A percentile compares a stretch with the other conserved stretches of the same genome.
Evolutionary conservation across 2,888 invertebrate genomes (phyloP).

Genomic region (Dione juno): DNA sequence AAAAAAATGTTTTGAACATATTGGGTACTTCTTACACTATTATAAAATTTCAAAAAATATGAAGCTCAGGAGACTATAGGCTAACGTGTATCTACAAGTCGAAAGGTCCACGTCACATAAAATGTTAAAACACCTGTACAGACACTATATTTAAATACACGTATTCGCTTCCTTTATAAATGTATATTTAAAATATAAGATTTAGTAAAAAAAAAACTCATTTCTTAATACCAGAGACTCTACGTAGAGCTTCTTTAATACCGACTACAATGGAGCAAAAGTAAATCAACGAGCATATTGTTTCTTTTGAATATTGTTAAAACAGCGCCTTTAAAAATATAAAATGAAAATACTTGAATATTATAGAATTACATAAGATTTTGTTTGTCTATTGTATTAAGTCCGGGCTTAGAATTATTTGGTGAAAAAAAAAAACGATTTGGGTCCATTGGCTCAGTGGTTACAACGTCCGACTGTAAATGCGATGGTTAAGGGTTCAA

Average conservation of each 20-base stretch:
- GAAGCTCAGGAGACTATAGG: too few species aligned
- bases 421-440: too few species aligned
- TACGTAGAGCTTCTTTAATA: constrained; percentile 10
- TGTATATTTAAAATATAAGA: background rate
- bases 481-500: background rate
- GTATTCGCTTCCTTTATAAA: background rate
- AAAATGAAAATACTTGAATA: background rate
- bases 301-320: constrained; percentile 8
- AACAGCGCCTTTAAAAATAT: background rate
- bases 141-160: too few species aligned
- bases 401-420: background rate
- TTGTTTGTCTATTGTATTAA: background rate
- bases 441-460: too few species aligned
- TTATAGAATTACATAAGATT: constrained; percentile 5
- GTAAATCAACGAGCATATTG: constrained; percentile 1
- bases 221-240: constrained; percentile 14
- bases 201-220: background rate
- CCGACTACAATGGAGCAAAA: constrained; percentile 12
- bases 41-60: too few species aligned
- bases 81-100: too few species aligned
- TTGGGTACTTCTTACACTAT: too few species aligned
- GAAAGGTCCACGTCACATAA: too few species aligned
- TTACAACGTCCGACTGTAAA: background rate
- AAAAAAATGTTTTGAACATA: too few species aligned
- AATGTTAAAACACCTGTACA: too few species aligned